phyloP scores from a whole-genome alignment of 1,140 invertebrate genomes.

The Zaprionus tsacasi region DNA sequence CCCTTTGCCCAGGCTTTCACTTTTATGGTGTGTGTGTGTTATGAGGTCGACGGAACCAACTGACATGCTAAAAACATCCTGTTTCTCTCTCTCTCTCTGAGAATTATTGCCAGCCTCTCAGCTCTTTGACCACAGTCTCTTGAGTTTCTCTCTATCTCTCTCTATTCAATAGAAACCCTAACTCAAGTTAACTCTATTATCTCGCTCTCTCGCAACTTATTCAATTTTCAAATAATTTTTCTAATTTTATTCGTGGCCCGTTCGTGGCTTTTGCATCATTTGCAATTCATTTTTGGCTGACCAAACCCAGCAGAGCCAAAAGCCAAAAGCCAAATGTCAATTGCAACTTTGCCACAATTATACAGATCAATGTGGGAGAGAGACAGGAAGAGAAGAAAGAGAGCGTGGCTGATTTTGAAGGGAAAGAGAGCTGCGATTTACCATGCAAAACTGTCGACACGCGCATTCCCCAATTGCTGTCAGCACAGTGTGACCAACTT shows the following conservation, averaged over 20 bases:
- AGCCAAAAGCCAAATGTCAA: constrained; percentile 34
- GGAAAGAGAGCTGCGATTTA: too few species aligned
- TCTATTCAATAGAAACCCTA: neutral
- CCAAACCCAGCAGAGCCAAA: constrained; percentile 9
- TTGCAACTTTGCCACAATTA: constrained; percentile 50
- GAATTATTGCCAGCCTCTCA: constrained; percentile 63
- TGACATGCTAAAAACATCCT: constrained; percentile 20
- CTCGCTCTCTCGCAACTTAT: neutral
- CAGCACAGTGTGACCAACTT: constrained; percentile 31
- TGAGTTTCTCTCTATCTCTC: constrained; percentile 33
- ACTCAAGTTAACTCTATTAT: neutral
- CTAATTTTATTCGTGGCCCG: neutral
- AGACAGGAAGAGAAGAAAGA: neutral
- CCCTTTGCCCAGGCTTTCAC: constrained; percentile 40
- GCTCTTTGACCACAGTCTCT: constrained; percentile 13
- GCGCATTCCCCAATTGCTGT: constrained; percentile 30
- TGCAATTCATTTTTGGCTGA: constrained; percentile 14
- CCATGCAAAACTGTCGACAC: constrained; percentile 11
- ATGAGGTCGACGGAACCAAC: constrained; percentile 10
- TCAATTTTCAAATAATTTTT: constrained; percentile 5
- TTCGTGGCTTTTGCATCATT: neutral
- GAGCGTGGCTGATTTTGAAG: neutral
- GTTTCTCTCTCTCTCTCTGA: neutral
- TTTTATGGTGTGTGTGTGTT: constrained; percentile 33
- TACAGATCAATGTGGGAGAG: constrained; percentile 12